Evolutionary conservation across 2,797 vertebrate genomes (phyloP).

Genomic region (Pelobates cultripes): DNA sequence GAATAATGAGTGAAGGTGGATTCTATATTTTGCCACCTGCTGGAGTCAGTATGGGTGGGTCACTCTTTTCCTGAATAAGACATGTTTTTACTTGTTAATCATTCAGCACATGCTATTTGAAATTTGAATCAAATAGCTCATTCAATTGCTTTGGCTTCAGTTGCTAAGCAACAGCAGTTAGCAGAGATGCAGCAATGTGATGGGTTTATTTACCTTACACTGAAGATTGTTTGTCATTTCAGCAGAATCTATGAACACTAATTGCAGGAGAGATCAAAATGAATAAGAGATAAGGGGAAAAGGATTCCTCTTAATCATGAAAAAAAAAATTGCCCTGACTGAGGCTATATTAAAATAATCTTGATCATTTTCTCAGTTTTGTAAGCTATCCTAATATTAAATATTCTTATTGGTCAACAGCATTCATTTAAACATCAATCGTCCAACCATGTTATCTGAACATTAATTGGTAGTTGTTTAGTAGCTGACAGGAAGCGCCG

Average conservation of each 20-base stretch:
- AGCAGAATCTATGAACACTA: slow-evolving; percentile 49
- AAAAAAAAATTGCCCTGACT: slow-evolving; percentile 15
- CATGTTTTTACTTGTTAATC: slow-evolving; percentile 46
- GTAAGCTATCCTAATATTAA: slow-evolving; percentile 78
- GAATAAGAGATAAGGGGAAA: slow-evolving; percentile 50
- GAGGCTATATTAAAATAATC: slow-evolving; percentile 70
- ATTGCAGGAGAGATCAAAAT: slow-evolving; percentile 53
- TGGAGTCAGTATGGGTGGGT: slow-evolving; percentile 7
- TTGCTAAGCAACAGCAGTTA: slow-evolving; percentile 44
- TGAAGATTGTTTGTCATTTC: slow-evolving; percentile 44
- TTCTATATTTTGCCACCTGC: not conserved
- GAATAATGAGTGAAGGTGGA: not conserved
- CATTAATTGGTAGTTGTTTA: slow-evolving; percentile 82
- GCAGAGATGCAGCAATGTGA: slow-evolving; percentile 47
- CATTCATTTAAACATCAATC: slow-evolving; percentile 76
- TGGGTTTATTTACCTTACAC: slow-evolving; percentile 49
- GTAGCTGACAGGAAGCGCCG: slow-evolving; percentile 31
- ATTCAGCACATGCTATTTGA: slow-evolving; percentile 21
- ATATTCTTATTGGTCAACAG: slow-evolving; percentile 84
- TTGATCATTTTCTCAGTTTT: slow-evolving; percentile 77
- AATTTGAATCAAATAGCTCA: slow-evolving; percentile 41
- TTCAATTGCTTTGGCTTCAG: slow-evolving; percentile 46
- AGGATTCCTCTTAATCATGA: slow-evolving; percentile 42
- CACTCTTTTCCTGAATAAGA: slow-evolving; percentile 17
- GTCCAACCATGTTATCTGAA: slow-evolving; percentile 80